These are phyloP conservation scores for Formica exsecta DNA, from an alignment of 1,140 invertebrate species.

Conservation along the genomic window DNA sequence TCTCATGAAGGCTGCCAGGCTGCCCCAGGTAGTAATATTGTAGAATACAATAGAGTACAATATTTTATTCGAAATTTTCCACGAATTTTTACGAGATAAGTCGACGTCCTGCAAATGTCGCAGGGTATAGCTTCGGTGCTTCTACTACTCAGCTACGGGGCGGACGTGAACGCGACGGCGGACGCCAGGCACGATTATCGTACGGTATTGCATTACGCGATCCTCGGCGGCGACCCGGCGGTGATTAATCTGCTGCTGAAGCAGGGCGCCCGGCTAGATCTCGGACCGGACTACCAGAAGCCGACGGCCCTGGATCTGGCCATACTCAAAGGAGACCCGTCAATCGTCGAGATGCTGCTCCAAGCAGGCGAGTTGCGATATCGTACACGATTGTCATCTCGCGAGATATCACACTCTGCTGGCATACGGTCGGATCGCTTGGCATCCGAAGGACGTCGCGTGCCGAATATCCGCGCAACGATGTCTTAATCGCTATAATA, in stretches of 20 bases:
- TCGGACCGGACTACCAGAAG: constrained; percentile 90
- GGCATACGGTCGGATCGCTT: constrained; percentile 43
- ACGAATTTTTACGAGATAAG: constrained; percentile 32
- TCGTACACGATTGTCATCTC: background rate
- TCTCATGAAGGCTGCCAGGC: constrained; percentile 94
- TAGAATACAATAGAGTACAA: no score
- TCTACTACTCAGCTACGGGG: constrained; percentile 92
- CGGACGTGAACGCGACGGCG: constrained; percentile 93
- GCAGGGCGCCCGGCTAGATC: constrained; percentile 91
- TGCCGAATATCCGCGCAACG: background rate
- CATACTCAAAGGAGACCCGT: constrained; percentile 93
- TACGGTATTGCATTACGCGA: constrained; percentile 95
- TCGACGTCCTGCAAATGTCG: background rate
- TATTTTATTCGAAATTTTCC: background rate
- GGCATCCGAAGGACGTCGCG: constrained; percentile 51
- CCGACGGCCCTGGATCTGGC: constrained; percentile 94
- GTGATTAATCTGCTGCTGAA: constrained; percentile 94
- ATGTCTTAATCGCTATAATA: no score
- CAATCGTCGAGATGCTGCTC: constrained; percentile 90
- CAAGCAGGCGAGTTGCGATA: constrained; percentile 88
- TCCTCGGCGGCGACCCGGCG: constrained; percentile 92
- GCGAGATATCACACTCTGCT: background rate
- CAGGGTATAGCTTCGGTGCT: constrained; percentile 93
- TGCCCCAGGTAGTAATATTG: constrained; percentile 88
- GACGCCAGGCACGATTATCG: constrained; percentile 93